Base-by-base conservation (phyloP, 2,113 vertebrate species). In the Heterochromis multidens region DNA sequence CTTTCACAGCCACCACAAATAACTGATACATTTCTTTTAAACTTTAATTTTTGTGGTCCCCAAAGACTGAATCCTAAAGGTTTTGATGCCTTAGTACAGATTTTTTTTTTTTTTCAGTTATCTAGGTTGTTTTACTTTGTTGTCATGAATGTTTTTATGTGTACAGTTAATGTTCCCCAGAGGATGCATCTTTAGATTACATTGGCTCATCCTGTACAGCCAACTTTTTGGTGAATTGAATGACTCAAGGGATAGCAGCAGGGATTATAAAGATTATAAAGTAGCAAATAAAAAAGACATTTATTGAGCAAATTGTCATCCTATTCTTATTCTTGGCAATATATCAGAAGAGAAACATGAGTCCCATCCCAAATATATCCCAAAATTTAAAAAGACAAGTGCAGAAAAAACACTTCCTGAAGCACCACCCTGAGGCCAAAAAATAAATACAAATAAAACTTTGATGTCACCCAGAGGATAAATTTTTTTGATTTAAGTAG, bases 81-180 rank as follows among this genome's bases (percentile, higher is more conserved):
- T 2, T 40, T 9, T 40, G 37, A 11, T 40, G 37, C 8, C 35
- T 37, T 8, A 7, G 35, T 31, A 31, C 31, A 31, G 31, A 31
- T n/a, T n/a, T n/a, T n/a, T n/a, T n/a, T n/a, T 31, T 4, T 31
- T 31, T 31, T 31, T 31, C 31, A 31, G 31, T 31, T 31, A 5
- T 31, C 31, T 5, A 31, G 31, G 5, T 6, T 9, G 12, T 65
- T 40, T 65, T 0, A 65, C 35, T 1, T 2, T 25, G 23, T 65
- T 40, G 40, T 43, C 40, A 43, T 12, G 7, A 10, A n/a, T 13
- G 11, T 1, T n/a, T n/a, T 62, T 40, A 67, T 43, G 63, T 0
- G 2, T 14, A 10, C 7, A 6, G 13, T 25, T 25, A 43, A 43
- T 7, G 16, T 67, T 43, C 25, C 16, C 0, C 9, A 65, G 37